These are phyloP conservation scores for Acronicta alni DNA, from an alignment of 2,888 invertebrate genomes.

Conservation along the genomic window DNA sequence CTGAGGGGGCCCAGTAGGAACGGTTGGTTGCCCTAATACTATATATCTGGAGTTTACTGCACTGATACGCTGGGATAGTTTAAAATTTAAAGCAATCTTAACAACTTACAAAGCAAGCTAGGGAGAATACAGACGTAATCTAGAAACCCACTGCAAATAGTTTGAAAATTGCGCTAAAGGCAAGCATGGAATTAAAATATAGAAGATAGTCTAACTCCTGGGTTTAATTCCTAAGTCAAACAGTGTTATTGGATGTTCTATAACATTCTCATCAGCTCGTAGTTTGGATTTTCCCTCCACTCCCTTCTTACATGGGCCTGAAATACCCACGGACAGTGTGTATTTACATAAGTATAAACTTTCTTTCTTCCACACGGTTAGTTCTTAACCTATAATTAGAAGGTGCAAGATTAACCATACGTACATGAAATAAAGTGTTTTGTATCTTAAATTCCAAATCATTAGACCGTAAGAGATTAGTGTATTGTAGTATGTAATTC, in stretches of 20 bases:
- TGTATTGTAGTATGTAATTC: constrained; percentile 33
- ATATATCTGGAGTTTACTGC: constrained; percentile 46
- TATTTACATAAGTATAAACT: too few relatives aligned
- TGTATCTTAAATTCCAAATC: constrained; percentile 29
- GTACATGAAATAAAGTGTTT: constrained; percentile 33
- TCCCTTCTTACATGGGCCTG: too few relatives aligned
- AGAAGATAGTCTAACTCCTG: too few relatives aligned
- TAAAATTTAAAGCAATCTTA: constrained; percentile 32
- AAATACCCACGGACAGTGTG: too few relatives aligned
- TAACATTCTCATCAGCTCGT: too few relatives aligned
- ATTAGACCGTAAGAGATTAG: constrained; percentile 33
- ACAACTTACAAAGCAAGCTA: constrained; percentile 8
- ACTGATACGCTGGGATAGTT: constrained; percentile 32
- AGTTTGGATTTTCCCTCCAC: too few relatives aligned
- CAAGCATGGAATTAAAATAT: too few relatives aligned
- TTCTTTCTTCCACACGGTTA: too few relatives aligned
- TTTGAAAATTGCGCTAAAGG: neutral
- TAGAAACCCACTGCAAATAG: too few relatives aligned
- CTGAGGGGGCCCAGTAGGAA: constrained; percentile 40
- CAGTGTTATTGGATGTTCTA: too few relatives aligned
- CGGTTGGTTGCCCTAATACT: constrained; percentile 33
- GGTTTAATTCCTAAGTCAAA: too few relatives aligned
- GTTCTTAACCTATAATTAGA: constrained; percentile 3
- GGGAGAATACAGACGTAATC: neutral
- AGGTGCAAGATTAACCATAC: neutral